Base-by-base conservation (phyloP, 1,140 invertebrate species). In the Bicyclus anynana region DNA sequence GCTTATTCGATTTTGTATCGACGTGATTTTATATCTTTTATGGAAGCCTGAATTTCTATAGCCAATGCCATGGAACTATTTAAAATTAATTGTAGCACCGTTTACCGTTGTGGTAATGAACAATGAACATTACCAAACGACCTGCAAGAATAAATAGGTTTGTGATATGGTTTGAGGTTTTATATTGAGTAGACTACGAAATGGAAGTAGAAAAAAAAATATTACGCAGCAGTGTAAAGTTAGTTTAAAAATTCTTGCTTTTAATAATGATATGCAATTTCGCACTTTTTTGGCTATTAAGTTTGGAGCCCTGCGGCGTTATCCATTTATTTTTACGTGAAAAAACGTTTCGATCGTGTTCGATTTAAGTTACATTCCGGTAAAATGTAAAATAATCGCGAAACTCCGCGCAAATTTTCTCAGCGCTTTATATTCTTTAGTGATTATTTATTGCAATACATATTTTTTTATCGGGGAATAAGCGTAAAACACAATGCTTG, bases 361-460 rank as follows among this genome's bases (percentile, higher is more conserved):
- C 51, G 27, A 53, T 53, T 40, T 42, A 52, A 38, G 21, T 26
- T 29, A 53, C 38, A 29, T 13, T 53, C 51, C 21, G 38, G n/a
- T 23, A 27, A 52, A 40, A 17, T n/a, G n/a, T n/a, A n/a, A n/a
- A n/a, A 33, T 49, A 49, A 50, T 50, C 29, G 48, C 48, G 13
- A 53, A 42, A n/a, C 38, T 6, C 38, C 2, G 10, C 9, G 5
- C 18, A 2, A 2, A 44, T 9, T 49, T 49, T n/a, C 20, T 35
- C 17, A 12, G n/a, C 18, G 16, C n/a, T 17, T 53, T 53, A 29
- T 44, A 29, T 44, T 16, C 38, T 27, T 44, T 53, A 29, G 9
- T 27, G 35, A 52, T 40, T 52, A 52, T 52, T 52, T 52, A 38
- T 53, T 53, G 51, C 23, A 18, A 33, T 44, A 53, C 51, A 44